A percentile compares a stretch with the other conserved stretches of the same genome.
These are phyloP conservation scores for Labroides dimidiatus DNA, from an alignment of 2,797 vertebrate species.

Conservation along the genomic window DNA sequence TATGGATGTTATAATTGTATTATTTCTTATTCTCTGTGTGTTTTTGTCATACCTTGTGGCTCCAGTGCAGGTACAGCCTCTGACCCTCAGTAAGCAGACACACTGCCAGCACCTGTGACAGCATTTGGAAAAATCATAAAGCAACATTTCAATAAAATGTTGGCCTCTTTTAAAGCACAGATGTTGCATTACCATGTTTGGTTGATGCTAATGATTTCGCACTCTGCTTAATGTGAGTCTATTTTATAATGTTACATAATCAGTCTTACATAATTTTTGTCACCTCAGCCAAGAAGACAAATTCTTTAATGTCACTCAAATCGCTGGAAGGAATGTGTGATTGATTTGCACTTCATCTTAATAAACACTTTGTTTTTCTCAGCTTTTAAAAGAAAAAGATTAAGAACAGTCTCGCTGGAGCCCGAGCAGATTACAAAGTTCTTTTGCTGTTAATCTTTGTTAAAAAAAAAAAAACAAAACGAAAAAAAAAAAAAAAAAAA, in stretches of 20 bases:
- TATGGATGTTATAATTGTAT: neutral
- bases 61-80: slow-evolving; percentile 89
- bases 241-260: slow-evolving; percentile 5
- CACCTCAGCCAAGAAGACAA: neutral
- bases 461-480: neutral
- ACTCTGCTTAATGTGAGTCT: neutral
- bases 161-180: neutral
- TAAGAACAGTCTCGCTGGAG: neutral
- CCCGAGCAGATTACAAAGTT: neutral
- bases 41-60: slow-evolving; percentile 88
- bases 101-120: slow-evolving; percentile 86
- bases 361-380: neutral
- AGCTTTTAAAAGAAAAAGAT: neutral
- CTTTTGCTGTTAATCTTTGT: neutral
- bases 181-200: neutral
- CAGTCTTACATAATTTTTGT: neutral
- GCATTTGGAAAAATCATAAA: neutral
- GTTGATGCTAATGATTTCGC: neutral
- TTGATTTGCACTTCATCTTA: neutral
- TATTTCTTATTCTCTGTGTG: neutral
- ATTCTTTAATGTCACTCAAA: slow-evolving; percentile 21
- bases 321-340: neutral
- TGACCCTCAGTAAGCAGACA: slow-evolving; percentile 91
- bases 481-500: neutral
- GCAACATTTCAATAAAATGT: neutral